Percentiles rank a stretch among this genome's conserved stretches.
phyloP scores from a whole-genome alignment of 2,888 invertebrate genomes.

The Callyntrura sp. region DNA sequence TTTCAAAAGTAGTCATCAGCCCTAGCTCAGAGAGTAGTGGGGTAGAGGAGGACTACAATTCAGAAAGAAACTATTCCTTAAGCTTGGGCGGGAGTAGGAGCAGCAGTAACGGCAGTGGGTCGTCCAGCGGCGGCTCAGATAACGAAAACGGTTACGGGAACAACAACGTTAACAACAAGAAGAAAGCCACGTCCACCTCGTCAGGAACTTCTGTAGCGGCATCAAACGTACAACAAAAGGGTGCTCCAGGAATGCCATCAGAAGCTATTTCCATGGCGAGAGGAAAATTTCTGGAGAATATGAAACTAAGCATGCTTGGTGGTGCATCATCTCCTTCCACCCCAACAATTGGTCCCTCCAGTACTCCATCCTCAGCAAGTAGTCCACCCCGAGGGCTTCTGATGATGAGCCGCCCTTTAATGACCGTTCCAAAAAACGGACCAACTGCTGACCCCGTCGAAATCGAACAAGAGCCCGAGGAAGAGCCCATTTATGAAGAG shows the following conservation, averaged over 20 bases:
- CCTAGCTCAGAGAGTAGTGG: conserved; percentile 82
- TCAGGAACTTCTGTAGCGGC: background rate
- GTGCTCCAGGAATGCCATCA: conserved; percentile 42
- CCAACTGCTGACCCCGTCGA: background rate
- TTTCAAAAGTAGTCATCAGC: conserved; percentile 81
- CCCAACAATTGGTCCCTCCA: conserved; percentile 83
- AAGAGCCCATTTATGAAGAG: conserved; percentile 84
- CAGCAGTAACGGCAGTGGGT: conserved; percentile 24
- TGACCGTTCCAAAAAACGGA: no score
- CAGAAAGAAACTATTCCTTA: conserved; percentile 82
- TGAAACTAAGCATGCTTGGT: conserved; percentile 80
- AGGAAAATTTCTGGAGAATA: conserved; percentile 83
- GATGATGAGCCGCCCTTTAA: conserved; percentile 53
- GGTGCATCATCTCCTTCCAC: conserved; percentile 78
- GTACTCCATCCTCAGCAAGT: no score
- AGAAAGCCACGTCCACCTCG: background rate
- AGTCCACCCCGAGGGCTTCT: conserved; percentile 26
- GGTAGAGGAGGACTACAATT: conserved; percentile 84
- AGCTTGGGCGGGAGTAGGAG: conserved; percentile 50
- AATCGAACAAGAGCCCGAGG: conserved; percentile 55
- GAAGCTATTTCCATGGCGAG: conserved; percentile 83
- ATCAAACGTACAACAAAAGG: background rate
- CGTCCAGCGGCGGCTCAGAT: conserved; percentile 36
- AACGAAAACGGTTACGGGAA: conserved; percentile 37
- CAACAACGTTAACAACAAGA: background rate